phyloP scores from a whole-genome alignment of 2,888 invertebrate species.

The Anaspis maculata region DNA sequence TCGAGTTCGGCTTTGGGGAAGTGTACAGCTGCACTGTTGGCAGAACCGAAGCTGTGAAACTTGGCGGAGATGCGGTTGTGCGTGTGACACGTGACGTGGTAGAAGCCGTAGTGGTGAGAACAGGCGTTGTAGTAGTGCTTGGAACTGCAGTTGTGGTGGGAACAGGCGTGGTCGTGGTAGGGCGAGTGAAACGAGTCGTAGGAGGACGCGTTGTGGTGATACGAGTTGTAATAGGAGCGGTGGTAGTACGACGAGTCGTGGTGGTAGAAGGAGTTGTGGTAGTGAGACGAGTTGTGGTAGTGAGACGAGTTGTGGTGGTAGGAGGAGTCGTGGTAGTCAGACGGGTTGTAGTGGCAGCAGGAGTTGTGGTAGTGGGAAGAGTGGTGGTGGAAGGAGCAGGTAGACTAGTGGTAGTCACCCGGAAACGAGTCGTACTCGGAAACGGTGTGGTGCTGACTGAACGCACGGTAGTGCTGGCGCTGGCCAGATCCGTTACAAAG shows the following conservation, averaged over 20 bases:
- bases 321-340: too few species aligned
- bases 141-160: background rate
- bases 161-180: too few species aligned
- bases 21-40: too few species aligned
- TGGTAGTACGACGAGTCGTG: too few species aligned
- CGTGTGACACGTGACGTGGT: slow-evolving; percentile 15
- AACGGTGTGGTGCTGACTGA: background rate
- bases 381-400: background rate
- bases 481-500: background rate
- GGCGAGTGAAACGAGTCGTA: too few species aligned
- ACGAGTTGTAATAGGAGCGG: too few species aligned
- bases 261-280: too few species aligned
- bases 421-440: background rate
- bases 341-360: background rate
- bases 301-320: too few species aligned
- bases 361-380: slow-evolving; percentile 9
- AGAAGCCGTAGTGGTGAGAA: slow-evolving; percentile 2
- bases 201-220: too few species aligned
- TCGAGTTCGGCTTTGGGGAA: slow-evolving; percentile 13
- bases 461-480: background rate
- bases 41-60: slow-evolving; percentile 9
- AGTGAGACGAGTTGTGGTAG: too few species aligned
- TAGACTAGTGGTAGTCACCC: slow-evolving; percentile 9
- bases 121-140: slow-evolving; percentile 5
- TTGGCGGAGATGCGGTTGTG: slow-evolving; percentile 15